Evolutionary conservation across 2,797 vertebrate genomes (phyloP), one percentile per base, ranked within the genome.

Genomic region (Microchirus variegatus): DNA sequence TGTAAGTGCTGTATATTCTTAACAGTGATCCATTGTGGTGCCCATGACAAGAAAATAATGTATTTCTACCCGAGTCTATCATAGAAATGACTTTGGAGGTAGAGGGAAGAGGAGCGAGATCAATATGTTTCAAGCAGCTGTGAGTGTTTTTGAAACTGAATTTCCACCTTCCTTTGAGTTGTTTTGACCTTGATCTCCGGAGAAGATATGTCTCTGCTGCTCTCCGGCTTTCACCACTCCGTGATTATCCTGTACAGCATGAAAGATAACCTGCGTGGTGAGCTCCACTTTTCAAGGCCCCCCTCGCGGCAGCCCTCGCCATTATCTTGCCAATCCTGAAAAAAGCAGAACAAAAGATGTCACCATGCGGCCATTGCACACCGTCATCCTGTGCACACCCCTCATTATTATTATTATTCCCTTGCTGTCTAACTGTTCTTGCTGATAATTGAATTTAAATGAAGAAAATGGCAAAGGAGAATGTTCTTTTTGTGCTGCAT

Each of bases 121-220:
- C 87, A 91, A 90, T 90, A 90, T 80, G 78, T 90, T 90, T 90
- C 84, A 84, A 84, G 84, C 80, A 80, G 85, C 86, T 75, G 76
- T 82, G 75, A 89, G 83, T 91, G 87, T 90, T 93, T 88, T 84
- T 83, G 78, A 90, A 90, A 87, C 86, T 76, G 87, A 88, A 91
- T 90, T 90, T 90, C 86, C 85, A 88, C 87, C 87, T 88, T 89
- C 86, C 82, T 88, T 86, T 85, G 85, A 91, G 89, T 89, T 92
- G 90, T 90, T 92, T 89, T 92, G 91, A 92, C 89, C 90, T 91
- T 92, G 90, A 92, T 92, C 89, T 89, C 84, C 59, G 12, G 71
- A 81, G 83, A 84, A 86, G 88, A 89, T 90, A 88, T 62, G 87
- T 85, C 82, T 86, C 54, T 61, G 79, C 78, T 71, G 79, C 78